Base-by-base conservation (phyloP, 2,113 vertebrate species). In the Cygnus buccinator region DNA sequence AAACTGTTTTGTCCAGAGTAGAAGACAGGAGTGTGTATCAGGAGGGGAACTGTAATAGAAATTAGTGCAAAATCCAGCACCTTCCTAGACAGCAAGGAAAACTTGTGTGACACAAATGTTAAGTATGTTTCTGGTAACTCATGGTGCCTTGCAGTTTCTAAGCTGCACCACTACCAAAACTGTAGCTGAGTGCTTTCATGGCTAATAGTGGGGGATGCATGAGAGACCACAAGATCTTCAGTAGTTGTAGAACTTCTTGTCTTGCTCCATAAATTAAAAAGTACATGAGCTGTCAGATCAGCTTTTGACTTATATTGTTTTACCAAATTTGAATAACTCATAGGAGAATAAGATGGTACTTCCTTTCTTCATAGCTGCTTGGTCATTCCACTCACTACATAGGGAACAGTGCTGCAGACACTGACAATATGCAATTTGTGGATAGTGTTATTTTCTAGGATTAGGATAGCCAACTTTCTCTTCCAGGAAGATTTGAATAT, bases 331-430 rank as follows among this genome's bases (percentile, higher is more conserved):
- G n/a, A 63, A 0, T 87, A 93, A 80, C 73, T 82, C 17, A 7
- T 43, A 81, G 26, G 35, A 90, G 41, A 71, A 26, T 84, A 54
- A 81, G 65, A 25, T 80, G 21, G 44, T 87, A 7, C 39, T 71
- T 4, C 19, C 31, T 54, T 62, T 41, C 33, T 29, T 55, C 37
- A 14, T 75, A 92, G 75, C 39, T 90, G 14, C 22, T 74, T 67
- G 15, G 26, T 91, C 72, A 68, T 95, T 91, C 61, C 52, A 61
- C 39, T 87, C 63, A 14, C 39, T 80, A 11, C 3, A 3, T 66
- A 84, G 55, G 58, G 65, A 81, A 77, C 22, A 25, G 28, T 86
- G 85, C 80, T 88, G 76, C 93, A 89, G 80, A 93, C 80, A 78
- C 84, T 95, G 84, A 87, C 72, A 89, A 21, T 63, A 67, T 22